Conservation (phyloP, 2,113 vertebrate genomes). For the Patagioenas fasciata region DNA sequence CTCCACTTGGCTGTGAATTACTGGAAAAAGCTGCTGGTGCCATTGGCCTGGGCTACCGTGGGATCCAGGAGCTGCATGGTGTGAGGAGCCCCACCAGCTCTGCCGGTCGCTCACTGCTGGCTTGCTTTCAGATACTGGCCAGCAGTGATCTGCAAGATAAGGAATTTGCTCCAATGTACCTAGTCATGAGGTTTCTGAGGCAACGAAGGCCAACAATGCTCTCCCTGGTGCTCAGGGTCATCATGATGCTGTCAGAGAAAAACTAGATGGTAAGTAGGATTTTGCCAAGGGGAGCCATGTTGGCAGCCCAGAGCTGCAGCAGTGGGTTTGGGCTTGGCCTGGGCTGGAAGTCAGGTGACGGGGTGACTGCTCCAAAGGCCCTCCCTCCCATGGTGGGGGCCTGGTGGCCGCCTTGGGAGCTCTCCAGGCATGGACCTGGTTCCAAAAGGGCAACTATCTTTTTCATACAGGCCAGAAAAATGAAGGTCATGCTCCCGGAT, state of each 20-base stretch:
- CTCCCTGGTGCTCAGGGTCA: not conserved
- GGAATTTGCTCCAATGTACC: too few relatives aligned
- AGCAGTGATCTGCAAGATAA: not conserved
- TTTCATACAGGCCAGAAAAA: too few relatives aligned
- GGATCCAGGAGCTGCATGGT: too few relatives aligned
- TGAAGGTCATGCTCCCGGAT: too few relatives aligned
- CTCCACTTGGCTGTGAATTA: too few relatives aligned
- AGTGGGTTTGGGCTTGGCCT: not conserved
- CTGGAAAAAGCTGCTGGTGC: too few relatives aligned
- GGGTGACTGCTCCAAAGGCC: not conserved
- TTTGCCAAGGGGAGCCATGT: fast-evolving
- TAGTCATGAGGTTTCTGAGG: not conserved
- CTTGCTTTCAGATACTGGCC: not conserved
- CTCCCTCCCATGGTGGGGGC: too few relatives aligned
- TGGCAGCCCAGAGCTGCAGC: not conserved
- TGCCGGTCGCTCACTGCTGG: too few relatives aligned
- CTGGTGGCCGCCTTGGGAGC: not conserved
- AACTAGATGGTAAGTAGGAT: not conserved
- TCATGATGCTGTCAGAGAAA: not conserved
- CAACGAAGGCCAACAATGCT: not conserved
- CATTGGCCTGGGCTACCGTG: too few relatives aligned
- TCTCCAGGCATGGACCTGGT: not conserved
- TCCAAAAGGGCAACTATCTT: too few relatives aligned
- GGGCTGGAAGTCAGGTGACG: too few relatives aligned
- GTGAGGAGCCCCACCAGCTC: too few relatives aligned